Conservation (phyloP, 2,113 vertebrate species). For the Myotis davidii region DNA sequence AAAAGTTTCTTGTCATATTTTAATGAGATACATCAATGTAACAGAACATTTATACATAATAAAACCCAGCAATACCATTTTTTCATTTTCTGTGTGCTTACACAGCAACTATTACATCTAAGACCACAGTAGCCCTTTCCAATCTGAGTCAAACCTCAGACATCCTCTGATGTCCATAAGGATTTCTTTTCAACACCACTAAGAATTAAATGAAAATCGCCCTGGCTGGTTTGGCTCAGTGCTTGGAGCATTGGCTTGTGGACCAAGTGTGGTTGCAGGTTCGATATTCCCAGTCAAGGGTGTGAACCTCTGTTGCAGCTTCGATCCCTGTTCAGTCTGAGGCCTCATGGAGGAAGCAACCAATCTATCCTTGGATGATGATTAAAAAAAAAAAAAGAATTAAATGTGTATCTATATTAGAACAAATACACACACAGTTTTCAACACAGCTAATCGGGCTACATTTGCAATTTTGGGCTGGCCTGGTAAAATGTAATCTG, state of each 20-base stretch:
- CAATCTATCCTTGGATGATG: too few relatives aligned
- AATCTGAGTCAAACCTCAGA: background rate
- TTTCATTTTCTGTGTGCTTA: background rate
- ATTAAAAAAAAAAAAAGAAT: too few relatives aligned
- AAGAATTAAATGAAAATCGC: background rate
- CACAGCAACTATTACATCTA: background rate
- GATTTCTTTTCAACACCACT: background rate
- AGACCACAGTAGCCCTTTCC: background rate
- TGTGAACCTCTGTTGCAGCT: too few relatives aligned
- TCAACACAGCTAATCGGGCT: background rate
- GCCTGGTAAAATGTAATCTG: background rate
- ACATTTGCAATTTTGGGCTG: background rate
- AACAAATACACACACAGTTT: background rate
- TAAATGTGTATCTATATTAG: background rate
- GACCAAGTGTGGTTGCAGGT: too few relatives aligned
- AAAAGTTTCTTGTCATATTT: background rate
- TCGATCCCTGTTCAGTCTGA: too few relatives aligned
- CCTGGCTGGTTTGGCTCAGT: too few relatives aligned
- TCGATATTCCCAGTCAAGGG: too few relatives aligned
- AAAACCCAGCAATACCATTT: background rate
- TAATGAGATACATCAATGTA: background rate
- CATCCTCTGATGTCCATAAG: background rate
- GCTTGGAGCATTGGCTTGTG: too few relatives aligned
- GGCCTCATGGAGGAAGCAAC: too few relatives aligned
- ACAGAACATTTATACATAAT: background rate